These are phyloP conservation scores for Hippolais icterina DNA, from an alignment of 2,113 vertebrate species.

Conservation along the genomic window DNA sequence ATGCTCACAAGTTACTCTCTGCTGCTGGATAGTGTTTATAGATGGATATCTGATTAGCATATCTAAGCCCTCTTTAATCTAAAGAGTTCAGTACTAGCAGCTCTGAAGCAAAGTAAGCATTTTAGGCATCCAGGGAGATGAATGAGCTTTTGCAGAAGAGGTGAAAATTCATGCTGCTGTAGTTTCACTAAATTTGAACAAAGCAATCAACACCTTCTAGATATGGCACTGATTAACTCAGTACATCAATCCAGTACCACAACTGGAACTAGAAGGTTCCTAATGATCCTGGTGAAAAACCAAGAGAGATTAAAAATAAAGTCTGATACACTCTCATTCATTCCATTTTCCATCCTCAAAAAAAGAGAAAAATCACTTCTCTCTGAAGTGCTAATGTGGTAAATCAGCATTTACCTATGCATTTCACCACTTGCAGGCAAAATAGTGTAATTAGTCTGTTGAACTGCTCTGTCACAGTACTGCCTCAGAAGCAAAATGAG, in stretches of 20 bases:
- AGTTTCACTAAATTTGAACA: background rate
- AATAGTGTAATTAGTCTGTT: background rate
- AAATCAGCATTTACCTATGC: background rate
- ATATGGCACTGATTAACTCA: background rate
- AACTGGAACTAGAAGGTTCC: background rate
- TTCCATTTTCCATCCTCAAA: background rate
- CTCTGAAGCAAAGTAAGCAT: background rate
- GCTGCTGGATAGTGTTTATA: background rate
- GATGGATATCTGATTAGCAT: background rate
- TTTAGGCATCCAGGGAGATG: background rate
- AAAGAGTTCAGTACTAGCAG: background rate
- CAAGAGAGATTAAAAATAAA: background rate
- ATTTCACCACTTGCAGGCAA: background rate
- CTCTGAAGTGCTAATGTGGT: background rate
- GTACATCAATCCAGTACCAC: background rate
- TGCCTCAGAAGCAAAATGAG: background rate
- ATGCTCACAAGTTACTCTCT: background rate
- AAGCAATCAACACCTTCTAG: background rate
- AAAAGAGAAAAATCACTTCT: background rate
- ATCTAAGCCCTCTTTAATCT: background rate
- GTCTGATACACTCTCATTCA: background rate
- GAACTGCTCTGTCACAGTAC: background rate
- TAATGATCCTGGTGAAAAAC: background rate
- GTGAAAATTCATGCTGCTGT: background rate
- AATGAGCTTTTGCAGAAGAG: background rate